Evolutionary conservation across 2,888 invertebrate species (phyloP), one percentile per base, ranked within the genome.

Genomic region (Lathronympha strigana): DNA sequence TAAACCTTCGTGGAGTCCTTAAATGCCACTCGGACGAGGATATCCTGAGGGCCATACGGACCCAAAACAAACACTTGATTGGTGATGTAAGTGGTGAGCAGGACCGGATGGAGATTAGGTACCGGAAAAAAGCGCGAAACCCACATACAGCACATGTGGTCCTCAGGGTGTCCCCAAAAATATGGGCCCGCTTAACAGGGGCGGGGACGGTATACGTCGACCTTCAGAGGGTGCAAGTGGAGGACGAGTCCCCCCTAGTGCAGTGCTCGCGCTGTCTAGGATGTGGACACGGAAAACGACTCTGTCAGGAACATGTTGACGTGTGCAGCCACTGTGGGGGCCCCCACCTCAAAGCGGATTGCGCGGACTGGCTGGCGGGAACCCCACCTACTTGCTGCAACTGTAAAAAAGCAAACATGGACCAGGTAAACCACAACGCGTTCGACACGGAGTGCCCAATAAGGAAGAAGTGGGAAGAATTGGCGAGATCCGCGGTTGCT

Each of bases 401-500:
- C 11, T 36, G 36, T 11, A 11, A 5, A 2, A 36, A 11, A 11
- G 36, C 36, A 2, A 11, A 36, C 2, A 36, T 4, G 11, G 11
- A 4, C 8, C 2, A 36, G 2, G 11, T 2, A 5, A 13, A 11
- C 13, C 36, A 36, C 36, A 36, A 36, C 36, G 6, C 36, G 5
- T 36, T 36, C 11, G 11, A 11, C 13, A 5, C 4, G 8, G 13
- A 6, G 2, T 36, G 36, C 36, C 36, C 36, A 2, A 11, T 36
- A 11, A 5, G 36, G 36, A 6, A 13, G 6, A 36, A 11, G 11
- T 63, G 67, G 67, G 63, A 67, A n/a, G n/a, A n/a, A n/a, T n/a
- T n/a, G n/a, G n/a, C n/a, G n/a, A n/a, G n/a, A n/a, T n/a, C n/a
- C n/a, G n/a, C n/a, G n/a, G n/a, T n/a, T n/a, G n/a, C n/a, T n/a